A percentile compares a stretch with the other conserved stretches of the same genome.
These are phyloP conservation scores for Kradibia gibbosae DNA, from an alignment of 1,140 invertebrate species.

Conservation along the genomic window DNA sequence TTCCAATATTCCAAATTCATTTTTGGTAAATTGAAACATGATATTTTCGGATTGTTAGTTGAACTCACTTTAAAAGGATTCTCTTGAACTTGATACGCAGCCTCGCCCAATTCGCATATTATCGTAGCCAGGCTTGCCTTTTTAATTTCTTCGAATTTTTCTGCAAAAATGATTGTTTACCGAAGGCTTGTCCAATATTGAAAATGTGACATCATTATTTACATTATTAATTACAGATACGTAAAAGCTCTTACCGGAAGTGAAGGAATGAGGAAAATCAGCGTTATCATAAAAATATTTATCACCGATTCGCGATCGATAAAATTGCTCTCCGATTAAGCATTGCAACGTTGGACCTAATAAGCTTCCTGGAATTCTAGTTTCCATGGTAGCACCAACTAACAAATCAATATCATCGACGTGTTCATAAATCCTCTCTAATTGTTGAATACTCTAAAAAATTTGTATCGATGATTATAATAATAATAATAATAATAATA, in stretches of 20 bases:
- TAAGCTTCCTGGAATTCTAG: slow-evolving; percentile 69
- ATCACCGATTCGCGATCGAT: slow-evolving; percentile 72
- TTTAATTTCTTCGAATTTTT: slow-evolving; percentile 74
- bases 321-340: slow-evolving; percentile 78
- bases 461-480: too few species aligned
- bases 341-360: slow-evolving; percentile 78
- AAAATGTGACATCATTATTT: neutral
- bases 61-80: slow-evolving; percentile 48
- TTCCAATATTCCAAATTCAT: slow-evolving; percentile 70
- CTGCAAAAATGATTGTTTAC: slow-evolving; percentile 55
- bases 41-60: slow-evolving; percentile 68
- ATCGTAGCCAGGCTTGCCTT: slow-evolving; percentile 73
- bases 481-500: too few species aligned
- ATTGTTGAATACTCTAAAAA: slow-evolving; percentile 36
- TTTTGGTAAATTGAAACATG: slow-evolving; percentile 67
- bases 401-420: slow-evolving; percentile 80
- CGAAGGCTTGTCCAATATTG: neutral
- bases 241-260: slow-evolving; percentile 62
- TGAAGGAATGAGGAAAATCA: slow-evolving; percentile 71
- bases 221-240: neutral
- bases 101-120: slow-evolving; percentile 76
- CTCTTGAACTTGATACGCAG: slow-evolving; percentile 61
- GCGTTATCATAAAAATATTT: slow-evolving; percentile 75
- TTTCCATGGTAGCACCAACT: slow-evolving; percentile 76
- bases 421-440: slow-evolving; percentile 65